A percentile compares a stretch with the other conserved stretches of the same genome.
Evolutionary conservation across 2,888 invertebrate genomes (phyloP).

Genomic region (Agrotis ipsilon): DNA sequence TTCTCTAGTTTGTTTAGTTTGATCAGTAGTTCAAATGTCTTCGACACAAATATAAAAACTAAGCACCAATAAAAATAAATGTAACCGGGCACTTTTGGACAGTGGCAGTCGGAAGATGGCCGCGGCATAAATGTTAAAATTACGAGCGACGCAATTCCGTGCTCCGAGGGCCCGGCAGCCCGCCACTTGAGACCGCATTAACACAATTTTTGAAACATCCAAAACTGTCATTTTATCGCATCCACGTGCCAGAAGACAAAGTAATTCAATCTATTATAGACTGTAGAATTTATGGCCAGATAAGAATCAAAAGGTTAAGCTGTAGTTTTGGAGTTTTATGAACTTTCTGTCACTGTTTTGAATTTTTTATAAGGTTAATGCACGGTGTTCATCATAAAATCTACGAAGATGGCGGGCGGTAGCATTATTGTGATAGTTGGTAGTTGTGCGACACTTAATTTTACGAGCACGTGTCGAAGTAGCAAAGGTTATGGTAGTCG

Average conservation of each 20-base stretch:
- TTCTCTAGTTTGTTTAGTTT: constrained; percentile 34
- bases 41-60: constrained; percentile 45
- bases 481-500: constrained; percentile 45
- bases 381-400: constrained; percentile 43
- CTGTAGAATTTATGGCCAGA: constrained; percentile 50
- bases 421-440: constrained; percentile 40
- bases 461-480: constrained; percentile 49
- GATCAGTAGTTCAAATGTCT: constrained; percentile 27
- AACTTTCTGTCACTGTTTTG: constrained; percentile 54
- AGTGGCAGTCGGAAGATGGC: constrained; percentile 62
- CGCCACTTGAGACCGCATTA: constrained; percentile 61
- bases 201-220: constrained; percentile 64
- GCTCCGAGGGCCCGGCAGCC: constrained; percentile 23
- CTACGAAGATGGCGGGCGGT: constrained; percentile 28
- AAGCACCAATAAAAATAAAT: constrained; percentile 57
- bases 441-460: constrained; percentile 44
- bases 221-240: constrained; percentile 55
- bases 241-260: constrained; percentile 59
- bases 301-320: constrained; percentile 49
- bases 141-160: constrained; percentile 40
- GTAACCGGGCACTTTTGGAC: constrained; percentile 47
- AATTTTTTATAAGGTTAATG: constrained; percentile 49
- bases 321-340: constrained; percentile 52
- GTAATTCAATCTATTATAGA: constrained; percentile 55
- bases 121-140: constrained; percentile 68